These are phyloP conservation scores for Barnardius zonarius DNA, from an alignment of 2,113 vertebrate genomes.

Conservation along the genomic window DNA sequence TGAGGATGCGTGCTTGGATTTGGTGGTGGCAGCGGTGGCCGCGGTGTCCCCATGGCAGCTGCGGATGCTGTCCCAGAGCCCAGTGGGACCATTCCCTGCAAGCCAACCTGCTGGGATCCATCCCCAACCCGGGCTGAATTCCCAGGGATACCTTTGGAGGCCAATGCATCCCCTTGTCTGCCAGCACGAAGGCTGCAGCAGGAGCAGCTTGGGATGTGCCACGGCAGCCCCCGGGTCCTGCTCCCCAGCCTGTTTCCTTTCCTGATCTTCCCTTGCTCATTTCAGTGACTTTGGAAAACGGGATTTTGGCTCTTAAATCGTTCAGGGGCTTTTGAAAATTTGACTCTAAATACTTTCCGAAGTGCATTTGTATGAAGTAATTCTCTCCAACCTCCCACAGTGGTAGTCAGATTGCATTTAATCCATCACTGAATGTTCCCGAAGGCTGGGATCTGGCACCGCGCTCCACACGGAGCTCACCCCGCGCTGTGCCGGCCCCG, in stretches of 20 bases:
- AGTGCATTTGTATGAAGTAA: conserved; percentile 66
- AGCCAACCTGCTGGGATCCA: fast-evolving
- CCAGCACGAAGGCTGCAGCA: fast-evolving
- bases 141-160: background rate
- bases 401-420: conserved; percentile 66
- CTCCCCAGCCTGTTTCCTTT: background rate
- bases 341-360: conserved; percentile 64
- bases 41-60: fast-evolving
- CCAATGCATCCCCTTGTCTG: fast-evolving
- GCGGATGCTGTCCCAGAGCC: background rate
- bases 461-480: conserved; percentile 28
- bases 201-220: fast-evolving
- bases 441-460: conserved; percentile 63
- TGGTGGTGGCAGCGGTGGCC: fast-evolving
- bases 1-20: fast-evolving
- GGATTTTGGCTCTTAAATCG: conserved; percentile 63
- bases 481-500: background rate
- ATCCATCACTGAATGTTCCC: conserved; percentile 65
- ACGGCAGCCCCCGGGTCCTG: background rate
- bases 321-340: conserved; percentile 68
- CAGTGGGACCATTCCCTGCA: fast-evolving
- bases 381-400: conserved; percentile 66
- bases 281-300: conserved; percentile 63
- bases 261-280: background rate
- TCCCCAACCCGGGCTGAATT: background rate